Evolutionary conservation across 2,113 vertebrate genomes (phyloP).

Genomic region (Neoarius graeffei): DNA sequence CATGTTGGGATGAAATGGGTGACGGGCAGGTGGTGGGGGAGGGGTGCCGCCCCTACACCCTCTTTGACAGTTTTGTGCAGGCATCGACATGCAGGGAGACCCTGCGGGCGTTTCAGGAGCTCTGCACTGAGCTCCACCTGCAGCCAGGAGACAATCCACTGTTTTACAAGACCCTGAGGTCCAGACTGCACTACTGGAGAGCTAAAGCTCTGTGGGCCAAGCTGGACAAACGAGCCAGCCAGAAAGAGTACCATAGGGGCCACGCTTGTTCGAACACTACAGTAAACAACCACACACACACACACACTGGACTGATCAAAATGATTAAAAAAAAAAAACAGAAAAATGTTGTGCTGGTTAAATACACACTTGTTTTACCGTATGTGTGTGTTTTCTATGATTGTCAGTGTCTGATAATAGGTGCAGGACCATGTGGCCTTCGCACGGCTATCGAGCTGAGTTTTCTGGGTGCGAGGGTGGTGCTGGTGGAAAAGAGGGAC

Average conservation of each 20-base stretch:
- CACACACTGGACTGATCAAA: neutral
- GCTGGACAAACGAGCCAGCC: slow-evolving; percentile 87
- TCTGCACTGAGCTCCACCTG: slow-evolving; percentile 86
- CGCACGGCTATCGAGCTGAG: slow-evolving; percentile 91
- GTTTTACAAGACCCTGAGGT: slow-evolving; percentile 88
- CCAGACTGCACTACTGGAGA: slow-evolving; percentile 92
- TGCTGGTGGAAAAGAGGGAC: slow-evolving; percentile 93
- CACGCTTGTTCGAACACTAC: slow-evolving; percentile 85
- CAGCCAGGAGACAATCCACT: slow-evolving; percentile 79
- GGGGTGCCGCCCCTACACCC: slow-evolving; percentile 77
- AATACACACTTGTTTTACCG: neutral
- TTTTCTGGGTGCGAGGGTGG: slow-evolving; percentile 90
- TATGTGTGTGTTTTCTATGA: slow-evolving; percentile 18
- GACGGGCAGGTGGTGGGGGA: slow-evolving; percentile 63
- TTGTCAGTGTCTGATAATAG: slow-evolving; percentile 89
- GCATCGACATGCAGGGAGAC: slow-evolving; percentile 88
- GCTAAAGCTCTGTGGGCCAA: slow-evolving; percentile 94
- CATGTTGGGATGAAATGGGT: slow-evolving; percentile 57
- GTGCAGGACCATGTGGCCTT: slow-evolving; percentile 93
- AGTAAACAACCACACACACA: slow-evolving; percentile 62
- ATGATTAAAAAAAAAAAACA: neutral
- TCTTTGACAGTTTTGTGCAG: slow-evolving; percentile 92
- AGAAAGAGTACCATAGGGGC: slow-evolving; percentile 86
- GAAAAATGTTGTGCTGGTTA: neutral
- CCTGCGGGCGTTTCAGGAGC: slow-evolving; percentile 85